A percentile compares a stretch with the other conserved stretches of the same genome.
phyloP scores from a whole-genome alignment of 2,888 invertebrate species.

The Pyralis farinalis region DNA sequence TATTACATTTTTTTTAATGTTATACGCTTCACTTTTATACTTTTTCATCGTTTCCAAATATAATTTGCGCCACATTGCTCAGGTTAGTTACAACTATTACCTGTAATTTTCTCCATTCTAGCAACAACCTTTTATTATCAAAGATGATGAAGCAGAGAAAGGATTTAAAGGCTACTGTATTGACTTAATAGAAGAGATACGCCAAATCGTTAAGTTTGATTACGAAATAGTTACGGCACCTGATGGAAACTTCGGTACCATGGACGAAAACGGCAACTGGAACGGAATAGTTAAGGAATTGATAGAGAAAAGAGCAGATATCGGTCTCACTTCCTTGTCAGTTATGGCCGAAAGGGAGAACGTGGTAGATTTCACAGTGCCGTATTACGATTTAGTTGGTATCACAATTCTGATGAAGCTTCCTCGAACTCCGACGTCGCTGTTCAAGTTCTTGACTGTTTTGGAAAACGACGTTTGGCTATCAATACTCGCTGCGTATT shows the following conservation, averaged over 20 bases:
- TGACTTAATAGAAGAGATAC: constrained; percentile 94
- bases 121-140: constrained; percentile 92
- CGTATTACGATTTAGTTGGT: constrained; percentile 98
- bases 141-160: constrained; percentile 83
- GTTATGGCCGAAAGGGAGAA: constrained; percentile 99
- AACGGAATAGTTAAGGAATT: constrained; percentile 91
- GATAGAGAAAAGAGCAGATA: constrained; percentile 93
- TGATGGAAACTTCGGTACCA: constrained; percentile 92
- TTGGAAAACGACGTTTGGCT: constrained; percentile 98
- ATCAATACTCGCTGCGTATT: constrained; percentile 96
- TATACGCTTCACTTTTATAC: too few relatives aligned
- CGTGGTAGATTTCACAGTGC: constrained; percentile 98
- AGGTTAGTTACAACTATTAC: too few relatives aligned
- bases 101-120: constrained; percentile 60
- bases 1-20: too few relatives aligned
- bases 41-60: too few relatives aligned
- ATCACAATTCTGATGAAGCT: constrained; percentile 97
- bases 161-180: constrained; percentile 95
- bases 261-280: constrained; percentile 94
- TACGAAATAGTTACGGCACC: constrained; percentile 92
- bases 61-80: too few relatives aligned
- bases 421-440: constrained; percentile 92
- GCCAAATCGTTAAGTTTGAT: constrained; percentile 91
- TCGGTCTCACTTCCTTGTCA: constrained; percentile 95
- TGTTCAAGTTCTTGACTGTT: constrained; percentile 98